Base-by-base conservation (phyloP, 2,888 invertebrate genomes). In the Ptychoptera albimana region DNA sequence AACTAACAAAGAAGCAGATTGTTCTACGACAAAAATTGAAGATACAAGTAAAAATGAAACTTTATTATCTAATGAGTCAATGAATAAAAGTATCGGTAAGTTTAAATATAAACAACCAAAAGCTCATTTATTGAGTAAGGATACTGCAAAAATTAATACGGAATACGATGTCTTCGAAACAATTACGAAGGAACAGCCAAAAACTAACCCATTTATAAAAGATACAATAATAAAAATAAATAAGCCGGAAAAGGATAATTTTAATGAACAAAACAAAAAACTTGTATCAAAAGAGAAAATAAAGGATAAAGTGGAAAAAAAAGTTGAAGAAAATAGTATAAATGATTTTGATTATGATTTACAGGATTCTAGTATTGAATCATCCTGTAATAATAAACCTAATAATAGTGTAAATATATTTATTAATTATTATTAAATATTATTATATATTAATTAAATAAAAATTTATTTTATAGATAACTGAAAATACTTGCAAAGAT, bases 81-180 rank as follows among this genome's bases (percentile, higher is more conserved):
- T 23, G 7, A 23, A 23, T 23, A 23, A 23, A 16, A 42, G 42
- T 35, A 30, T 34, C 9, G 16, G 16, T 35, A 42, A 42, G 12
- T 42, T 42, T 35, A 23, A 15, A 8, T 35, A 34, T 8, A 42
- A 42, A 23, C 34, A 35, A 23, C 42, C 42, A 12, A 42, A 42
- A 12, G 42, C 42, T 11, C 42, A 42, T 23, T 16, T 42, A 16
- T 8, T 42, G 8, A 34, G 16, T 16, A 16, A 7, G n/a, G 7
- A 2, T 32, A 11, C 15, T 15, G 32, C 31, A 32, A 30, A 32
- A 2, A 6, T 31, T 31, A 14, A 31, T 14, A 11, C 31, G 2
- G 40, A 30, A 11, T 10, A 30, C 8, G 16, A 34, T 10, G 34
- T 42, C 8, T 32, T 32, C 15, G 15, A 14, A 12, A 10, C 8